Evolutionary conservation across 2,888 invertebrate species (phyloP).

Genomic region (Epiperipatus broadwayi): DNA sequence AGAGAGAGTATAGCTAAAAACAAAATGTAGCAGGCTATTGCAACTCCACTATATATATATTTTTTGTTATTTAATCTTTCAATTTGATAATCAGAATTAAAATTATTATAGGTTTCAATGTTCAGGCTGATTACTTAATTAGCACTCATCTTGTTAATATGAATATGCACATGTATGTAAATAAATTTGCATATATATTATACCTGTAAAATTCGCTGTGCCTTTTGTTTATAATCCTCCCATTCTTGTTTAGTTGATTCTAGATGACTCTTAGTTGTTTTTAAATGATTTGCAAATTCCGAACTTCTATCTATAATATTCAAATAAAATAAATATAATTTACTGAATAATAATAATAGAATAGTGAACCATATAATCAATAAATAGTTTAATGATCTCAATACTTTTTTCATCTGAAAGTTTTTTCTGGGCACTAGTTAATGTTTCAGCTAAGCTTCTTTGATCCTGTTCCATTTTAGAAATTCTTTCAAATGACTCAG

Average conservation of each 20-base stretch:
- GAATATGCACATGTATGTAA: too few species aligned
- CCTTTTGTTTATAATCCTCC: slow-evolving; percentile 55
- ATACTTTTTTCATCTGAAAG: slow-evolving; percentile 28
- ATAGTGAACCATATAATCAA: too few species aligned
- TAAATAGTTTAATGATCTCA: slow-evolving; percentile 4
- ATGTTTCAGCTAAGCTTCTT: slow-evolving; percentile 28
- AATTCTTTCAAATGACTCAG: slow-evolving; percentile 25
- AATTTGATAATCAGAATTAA: too few species aligned
- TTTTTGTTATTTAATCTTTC: too few species aligned
- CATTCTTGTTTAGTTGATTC: slow-evolving; percentile 39
- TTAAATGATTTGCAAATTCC: slow-evolving; percentile 26
- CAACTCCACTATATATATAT: too few species aligned
- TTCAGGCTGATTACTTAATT: too few species aligned
- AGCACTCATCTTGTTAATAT: too few species aligned
- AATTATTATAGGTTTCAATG: too few species aligned
- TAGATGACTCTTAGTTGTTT: slow-evolving; percentile 26
- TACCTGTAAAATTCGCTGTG: slow-evolving; percentile 52
- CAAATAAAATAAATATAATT: slow-evolving; percentile 5
- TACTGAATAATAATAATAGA: slow-evolving; percentile 3
- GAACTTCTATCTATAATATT: slow-evolving; percentile 14
- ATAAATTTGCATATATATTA: too few species aligned
- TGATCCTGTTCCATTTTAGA: slow-evolving; percentile 32
- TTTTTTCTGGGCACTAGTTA: slow-evolving; percentile 25
- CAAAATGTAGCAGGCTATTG: too few species aligned
- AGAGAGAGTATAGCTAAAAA: too few species aligned